Conservation (phyloP, 2,888 invertebrate species). For the Uloborus plumipes region DNA sequence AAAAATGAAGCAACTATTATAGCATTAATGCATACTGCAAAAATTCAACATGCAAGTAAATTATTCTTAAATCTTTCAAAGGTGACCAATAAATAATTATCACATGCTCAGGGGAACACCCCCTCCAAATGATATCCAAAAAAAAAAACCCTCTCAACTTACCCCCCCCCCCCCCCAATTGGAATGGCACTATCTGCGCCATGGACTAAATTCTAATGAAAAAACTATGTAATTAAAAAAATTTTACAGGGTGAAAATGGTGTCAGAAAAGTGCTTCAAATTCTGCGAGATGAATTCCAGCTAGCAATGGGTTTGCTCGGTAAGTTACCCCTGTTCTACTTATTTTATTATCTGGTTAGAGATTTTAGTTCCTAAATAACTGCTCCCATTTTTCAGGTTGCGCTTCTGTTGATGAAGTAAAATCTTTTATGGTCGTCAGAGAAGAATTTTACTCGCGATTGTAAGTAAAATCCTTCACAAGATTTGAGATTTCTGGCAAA, state of each 20-base stretch:
- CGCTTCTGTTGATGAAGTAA: constrained; percentile 76
- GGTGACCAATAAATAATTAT: neutral
- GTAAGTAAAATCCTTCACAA: neutral
- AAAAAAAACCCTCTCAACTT: too few species aligned
- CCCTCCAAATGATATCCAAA: too few species aligned
- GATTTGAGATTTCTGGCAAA: neutral
- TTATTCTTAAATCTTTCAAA: neutral
- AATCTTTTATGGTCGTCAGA: constrained; percentile 77
- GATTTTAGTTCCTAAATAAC: neutral
- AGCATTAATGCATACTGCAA: neutral
- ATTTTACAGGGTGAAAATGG: constrained; percentile 79
- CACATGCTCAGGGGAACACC: too few species aligned
- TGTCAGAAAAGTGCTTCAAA: constrained; percentile 80
- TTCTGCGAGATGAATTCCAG: constrained; percentile 83
- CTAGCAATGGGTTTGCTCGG: constrained; percentile 83
- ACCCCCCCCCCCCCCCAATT: too few species aligned
- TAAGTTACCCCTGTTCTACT: constrained; percentile 69
- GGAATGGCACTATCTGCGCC: too few species aligned
- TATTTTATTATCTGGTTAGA: neutral
- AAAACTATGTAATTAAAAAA: constrained; percentile 8
- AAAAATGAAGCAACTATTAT: neutral
- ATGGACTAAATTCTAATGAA: too few species aligned
- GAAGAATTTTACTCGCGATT: constrained; percentile 51
- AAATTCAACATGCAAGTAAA: neutral
- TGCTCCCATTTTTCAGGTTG: constrained; percentile 76